Evolutionary conservation across 2,888 invertebrate genomes (phyloP).

Genomic region (Carabus problematicus): DNA sequence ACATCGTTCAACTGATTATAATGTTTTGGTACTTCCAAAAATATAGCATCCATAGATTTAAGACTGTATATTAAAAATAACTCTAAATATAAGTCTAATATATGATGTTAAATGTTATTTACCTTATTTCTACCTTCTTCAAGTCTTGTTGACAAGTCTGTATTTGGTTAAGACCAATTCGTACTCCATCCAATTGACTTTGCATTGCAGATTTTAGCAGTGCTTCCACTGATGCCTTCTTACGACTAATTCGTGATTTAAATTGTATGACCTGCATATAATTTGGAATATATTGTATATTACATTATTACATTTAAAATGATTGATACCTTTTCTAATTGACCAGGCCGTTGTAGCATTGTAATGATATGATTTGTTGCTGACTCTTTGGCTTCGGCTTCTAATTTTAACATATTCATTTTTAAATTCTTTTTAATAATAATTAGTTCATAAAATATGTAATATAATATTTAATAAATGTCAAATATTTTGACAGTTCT

Average conservation of each 20-base stretch:
- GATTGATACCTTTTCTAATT: slow-evolving; percentile 81
- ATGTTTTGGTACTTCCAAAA: slow-evolving; percentile 79
- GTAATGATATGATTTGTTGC: slow-evolving; percentile 88
- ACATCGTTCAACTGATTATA: slow-evolving; percentile 84
- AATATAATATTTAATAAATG: slow-evolving; percentile 2
- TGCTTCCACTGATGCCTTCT: slow-evolving; percentile 91
- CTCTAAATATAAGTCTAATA: slow-evolving; percentile 9
- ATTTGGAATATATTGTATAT: neutral
- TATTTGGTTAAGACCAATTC: slow-evolving; percentile 89
- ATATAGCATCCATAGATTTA: slow-evolving; percentile 76
- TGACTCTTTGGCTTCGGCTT: slow-evolving; percentile 77
- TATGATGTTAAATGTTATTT: slow-evolving; percentile 45
- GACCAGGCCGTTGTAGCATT: slow-evolving; percentile 93
- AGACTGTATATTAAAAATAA: slow-evolving; percentile 62
- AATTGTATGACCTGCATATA: slow-evolving; percentile 73
- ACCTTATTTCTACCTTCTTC: slow-evolving; percentile 70
- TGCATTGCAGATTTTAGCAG: slow-evolving; percentile 98
- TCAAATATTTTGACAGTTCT: neutral
- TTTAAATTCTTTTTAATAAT: slow-evolving; percentile 39
- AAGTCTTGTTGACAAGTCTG: slow-evolving; percentile 87
- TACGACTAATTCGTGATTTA: slow-evolving; percentile 74
- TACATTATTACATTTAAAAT: neutral
- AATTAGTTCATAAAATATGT: slow-evolving; percentile 17
- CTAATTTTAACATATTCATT: slow-evolving; percentile 71
- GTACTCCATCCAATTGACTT: slow-evolving; percentile 95